These are phyloP conservation scores for Drosophila picticornis DNA, from an alignment of 2,888 invertebrate species.

Conservation along the genomic window DNA sequence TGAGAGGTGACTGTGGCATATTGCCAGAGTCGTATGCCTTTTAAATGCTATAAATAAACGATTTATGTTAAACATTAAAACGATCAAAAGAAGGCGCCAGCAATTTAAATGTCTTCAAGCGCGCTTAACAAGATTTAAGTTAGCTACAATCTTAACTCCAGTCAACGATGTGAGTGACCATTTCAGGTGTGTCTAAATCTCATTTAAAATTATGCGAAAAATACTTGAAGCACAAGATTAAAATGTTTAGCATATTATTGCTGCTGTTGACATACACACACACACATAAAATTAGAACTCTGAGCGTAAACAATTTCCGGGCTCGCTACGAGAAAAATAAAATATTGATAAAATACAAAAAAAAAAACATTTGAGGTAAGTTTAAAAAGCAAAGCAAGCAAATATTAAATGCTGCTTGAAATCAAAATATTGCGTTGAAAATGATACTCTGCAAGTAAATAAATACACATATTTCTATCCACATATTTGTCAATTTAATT, in stretches of 20 bases:
- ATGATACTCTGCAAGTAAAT: background rate
- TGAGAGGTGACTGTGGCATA: conserved; percentile 5
- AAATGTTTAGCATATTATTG: conserved; percentile 1
- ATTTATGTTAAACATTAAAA: conserved; percentile 51
- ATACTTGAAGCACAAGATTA: background rate
- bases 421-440: background rate
- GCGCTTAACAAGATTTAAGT: conserved; percentile 33
- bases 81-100: conserved; percentile 51
- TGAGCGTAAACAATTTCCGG: background rate
- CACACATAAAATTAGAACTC: background rate
- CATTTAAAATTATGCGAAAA: conserved; percentile 4
- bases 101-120: conserved; percentile 36
- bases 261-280: conserved; percentile 9
- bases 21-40: conserved; percentile 31
- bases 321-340: background rate
- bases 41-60: conserved; percentile 60
- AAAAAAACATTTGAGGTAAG: background rate
- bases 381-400: background rate
- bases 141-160: conserved; percentile 4
- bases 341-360: background rate
- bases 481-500: conserved; percentile 52
- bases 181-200: conserved; percentile 18
- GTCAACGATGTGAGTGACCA: background rate
- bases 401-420: background rate
- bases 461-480: background rate